Evolutionary conservation across 2,888 invertebrate species (phyloP).

Genomic region (Hirtodrosophila confusa): DNA sequence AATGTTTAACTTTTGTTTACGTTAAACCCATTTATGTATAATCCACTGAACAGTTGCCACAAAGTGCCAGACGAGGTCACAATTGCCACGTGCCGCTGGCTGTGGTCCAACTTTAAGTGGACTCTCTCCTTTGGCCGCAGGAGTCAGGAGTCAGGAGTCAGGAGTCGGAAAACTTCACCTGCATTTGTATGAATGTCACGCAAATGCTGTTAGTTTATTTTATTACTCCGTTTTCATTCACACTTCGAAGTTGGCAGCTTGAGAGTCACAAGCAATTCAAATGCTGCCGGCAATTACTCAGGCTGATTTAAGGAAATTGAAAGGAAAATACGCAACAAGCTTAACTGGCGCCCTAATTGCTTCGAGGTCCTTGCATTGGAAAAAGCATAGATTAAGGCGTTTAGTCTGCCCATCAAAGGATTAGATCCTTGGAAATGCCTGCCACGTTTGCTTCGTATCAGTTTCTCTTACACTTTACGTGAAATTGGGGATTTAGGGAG

Average conservation of each 20-base stretch:
- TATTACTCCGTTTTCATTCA: slow-evolving; percentile 38
- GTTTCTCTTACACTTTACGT: slow-evolving; percentile 4
- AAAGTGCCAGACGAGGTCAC: slow-evolving; percentile 9
- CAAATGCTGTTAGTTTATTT: slow-evolving; percentile 64
- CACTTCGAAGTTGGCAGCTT: slow-evolving; percentile 14
- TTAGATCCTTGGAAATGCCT: slow-evolving; percentile 14
- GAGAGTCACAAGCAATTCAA: slow-evolving; percentile 24
- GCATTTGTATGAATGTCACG: slow-evolving; percentile 59
- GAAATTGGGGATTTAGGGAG: neutral
- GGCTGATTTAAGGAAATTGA: slow-evolving; percentile 57
- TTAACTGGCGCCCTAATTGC: slow-evolving; percentile 10
- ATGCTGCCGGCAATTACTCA: slow-evolving; percentile 16
- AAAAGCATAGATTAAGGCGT: slow-evolving; percentile 10
- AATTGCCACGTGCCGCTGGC: slow-evolving; percentile 8
- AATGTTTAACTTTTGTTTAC: neutral
- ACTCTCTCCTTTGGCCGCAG: neutral
- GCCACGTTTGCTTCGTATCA: slow-evolving; percentile 6
- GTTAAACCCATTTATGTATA: slow-evolving; percentile 12
- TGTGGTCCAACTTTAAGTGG: slow-evolving; percentile 3
- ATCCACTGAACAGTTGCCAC: slow-evolving; percentile 29
- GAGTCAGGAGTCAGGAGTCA: too few species aligned
- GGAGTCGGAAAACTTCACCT: neutral
- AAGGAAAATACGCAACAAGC: slow-evolving; percentile 36
- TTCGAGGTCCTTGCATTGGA: neutral
- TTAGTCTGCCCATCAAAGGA: slow-evolving; percentile 16